phyloP scores from a whole-genome alignment of 2,888 invertebrate genomes.

The Empis stercorea region DNA sequence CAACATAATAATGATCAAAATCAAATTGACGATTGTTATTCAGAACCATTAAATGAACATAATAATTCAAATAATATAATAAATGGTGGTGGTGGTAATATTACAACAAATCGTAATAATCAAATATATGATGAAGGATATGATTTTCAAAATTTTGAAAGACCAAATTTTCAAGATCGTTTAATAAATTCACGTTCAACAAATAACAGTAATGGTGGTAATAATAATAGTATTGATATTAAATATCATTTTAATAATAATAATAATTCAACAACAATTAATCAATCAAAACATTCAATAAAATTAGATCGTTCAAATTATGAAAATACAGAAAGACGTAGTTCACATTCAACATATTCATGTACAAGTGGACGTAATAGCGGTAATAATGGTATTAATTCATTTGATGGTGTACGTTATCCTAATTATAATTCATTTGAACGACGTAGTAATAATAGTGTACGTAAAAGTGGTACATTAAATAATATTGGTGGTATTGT shows the following conservation, averaged over 20 bases:
- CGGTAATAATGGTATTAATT: slow-evolving; percentile 2
- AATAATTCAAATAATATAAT: slow-evolving; percentile 16
- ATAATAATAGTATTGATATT: slow-evolving; percentile 4
- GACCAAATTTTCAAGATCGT: slow-evolving; percentile 37
- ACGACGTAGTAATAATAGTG: slow-evolving; percentile 22
- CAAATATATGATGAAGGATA: slow-evolving; percentile 16
- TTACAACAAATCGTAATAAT: slow-evolving; percentile 21
- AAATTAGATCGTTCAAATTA: slow-evolving; percentile 23
- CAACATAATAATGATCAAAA: no score
- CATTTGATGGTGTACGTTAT: slow-evolving; percentile 17
- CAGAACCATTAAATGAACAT: slow-evolving; percentile 31
- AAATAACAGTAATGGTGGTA: slow-evolving; percentile 13
- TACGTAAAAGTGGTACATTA: slow-evolving; percentile 33
- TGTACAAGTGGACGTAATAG: slow-evolving; percentile 17
- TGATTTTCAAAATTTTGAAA: slow-evolving; percentile 47
- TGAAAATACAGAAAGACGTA: slow-evolving; percentile 29
- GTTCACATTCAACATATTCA: slow-evolving; percentile 33
- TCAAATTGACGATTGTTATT: slow-evolving; percentile 32
- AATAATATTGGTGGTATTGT: slow-evolving; percentile 25
- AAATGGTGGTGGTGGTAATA: no score
- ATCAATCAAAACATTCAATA: slow-evolving; percentile 15
- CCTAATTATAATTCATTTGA: slow-evolving; percentile 32
- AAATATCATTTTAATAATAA: neutral
- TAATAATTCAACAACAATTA: slow-evolving; percentile 13
- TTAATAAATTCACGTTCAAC: slow-evolving; percentile 7